phyloP scores from a whole-genome alignment of 2,113 vertebrate genomes.

The Macquaria australasica region DNA sequence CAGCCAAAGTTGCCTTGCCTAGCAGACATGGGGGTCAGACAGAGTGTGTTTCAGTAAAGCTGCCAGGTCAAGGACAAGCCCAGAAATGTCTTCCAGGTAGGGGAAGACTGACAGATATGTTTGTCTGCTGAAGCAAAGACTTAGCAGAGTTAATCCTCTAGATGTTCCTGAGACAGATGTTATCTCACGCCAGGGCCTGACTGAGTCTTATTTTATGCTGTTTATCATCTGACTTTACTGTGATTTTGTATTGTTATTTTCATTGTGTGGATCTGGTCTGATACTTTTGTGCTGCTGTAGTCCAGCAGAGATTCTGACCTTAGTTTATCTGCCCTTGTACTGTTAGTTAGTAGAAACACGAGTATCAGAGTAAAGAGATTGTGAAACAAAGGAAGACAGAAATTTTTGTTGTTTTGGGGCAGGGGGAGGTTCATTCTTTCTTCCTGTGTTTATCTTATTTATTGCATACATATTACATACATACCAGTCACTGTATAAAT shows the following conservation, averaged over 20 bases:
- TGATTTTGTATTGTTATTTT: not conserved
- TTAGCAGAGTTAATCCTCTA: constrained; percentile 30
- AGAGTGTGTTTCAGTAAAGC: constrained; percentile 31
- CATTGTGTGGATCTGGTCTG: not conserved
- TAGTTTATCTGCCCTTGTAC: not conserved
- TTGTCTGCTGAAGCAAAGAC: constrained; percentile 23
- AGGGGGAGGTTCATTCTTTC: not conserved
- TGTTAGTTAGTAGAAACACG: not conserved
- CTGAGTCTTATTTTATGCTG: not conserved
- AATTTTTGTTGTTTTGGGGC: not conserved
- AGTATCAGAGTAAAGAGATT: not conserved
- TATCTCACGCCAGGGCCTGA: constrained; percentile 1
- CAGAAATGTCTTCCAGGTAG: constrained; percentile 38
- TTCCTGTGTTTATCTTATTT: not conserved
- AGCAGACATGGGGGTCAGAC: constrained; percentile 48
- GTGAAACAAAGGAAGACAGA: not conserved
- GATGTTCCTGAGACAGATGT: constrained; percentile 17
- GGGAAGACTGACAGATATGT: constrained; percentile 41
- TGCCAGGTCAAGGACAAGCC: constrained; percentile 48
- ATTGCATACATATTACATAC: not conserved
- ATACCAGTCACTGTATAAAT: not conserved
- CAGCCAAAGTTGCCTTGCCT: constrained; percentile 36
- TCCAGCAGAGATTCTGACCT: not conserved
- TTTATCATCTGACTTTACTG: not conserved
- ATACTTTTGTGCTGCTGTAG: not conserved